A percentile compares a stretch with the other conserved stretches of the same genome.
Evolutionary conservation across 1,140 invertebrate genomes (phyloP).

Genomic region (Halictus rubicundus): DNA sequence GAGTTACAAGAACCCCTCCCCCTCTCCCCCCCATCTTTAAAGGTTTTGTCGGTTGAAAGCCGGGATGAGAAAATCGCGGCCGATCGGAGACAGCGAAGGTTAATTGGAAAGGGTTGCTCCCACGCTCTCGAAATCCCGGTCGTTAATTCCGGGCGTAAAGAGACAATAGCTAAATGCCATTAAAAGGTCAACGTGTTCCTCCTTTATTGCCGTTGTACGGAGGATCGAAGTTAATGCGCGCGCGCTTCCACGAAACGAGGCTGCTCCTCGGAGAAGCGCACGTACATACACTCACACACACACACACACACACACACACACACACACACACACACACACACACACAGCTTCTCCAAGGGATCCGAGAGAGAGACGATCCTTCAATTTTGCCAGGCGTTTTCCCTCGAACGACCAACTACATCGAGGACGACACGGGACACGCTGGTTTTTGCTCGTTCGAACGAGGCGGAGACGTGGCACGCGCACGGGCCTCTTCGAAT

Average conservation of each 20-base stretch:
- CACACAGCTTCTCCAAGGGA: not conserved
- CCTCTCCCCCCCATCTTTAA: too few relatives aligned
- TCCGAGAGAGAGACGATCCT: not conserved
- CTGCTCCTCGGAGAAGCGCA: not conserved
- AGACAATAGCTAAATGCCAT: constrained; percentile 16
- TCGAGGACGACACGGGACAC: too few relatives aligned
- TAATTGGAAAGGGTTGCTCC: not conserved
- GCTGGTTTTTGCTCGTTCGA: not conserved
- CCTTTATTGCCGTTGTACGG: not conserved
- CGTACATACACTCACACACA: too few relatives aligned
- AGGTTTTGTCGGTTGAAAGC: too few relatives aligned
- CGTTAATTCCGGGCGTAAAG: not conserved
- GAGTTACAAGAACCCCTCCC: too few relatives aligned
- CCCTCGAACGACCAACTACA: not conserved
- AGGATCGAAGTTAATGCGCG: not conserved
- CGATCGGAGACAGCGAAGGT: not conserved
- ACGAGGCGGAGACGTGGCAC: not conserved
- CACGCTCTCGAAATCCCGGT: not conserved
- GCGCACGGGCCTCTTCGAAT: not conserved
- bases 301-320: too few relatives aligned
- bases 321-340: too few relatives aligned
- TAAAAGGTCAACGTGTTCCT: constrained; percentile 25
- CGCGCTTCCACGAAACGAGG: not conserved
- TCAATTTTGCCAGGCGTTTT: not conserved
- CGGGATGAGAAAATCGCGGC: too few relatives aligned